Percentiles rank a stretch among this genome's conserved stretches.
phyloP scores from a whole-genome alignment of 1,140 invertebrate species.

The Apis florea region DNA sequence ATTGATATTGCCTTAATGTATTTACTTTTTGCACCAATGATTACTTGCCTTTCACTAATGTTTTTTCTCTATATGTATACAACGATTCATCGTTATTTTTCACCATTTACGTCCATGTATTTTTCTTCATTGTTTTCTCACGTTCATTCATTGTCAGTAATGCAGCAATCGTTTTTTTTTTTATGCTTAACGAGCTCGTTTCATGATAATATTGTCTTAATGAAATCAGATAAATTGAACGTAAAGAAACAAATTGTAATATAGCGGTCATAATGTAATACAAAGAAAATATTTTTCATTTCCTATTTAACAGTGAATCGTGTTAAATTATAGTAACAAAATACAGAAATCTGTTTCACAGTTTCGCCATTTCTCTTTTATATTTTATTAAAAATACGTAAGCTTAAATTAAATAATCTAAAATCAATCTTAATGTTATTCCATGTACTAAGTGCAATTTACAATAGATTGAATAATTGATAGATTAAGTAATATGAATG shows the following conservation, averaged over 20 bases:
- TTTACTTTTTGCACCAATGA: constrained; percentile 36
- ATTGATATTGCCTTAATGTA: constrained; percentile 58
- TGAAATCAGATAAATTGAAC: neutral
- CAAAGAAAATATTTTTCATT: neutral
- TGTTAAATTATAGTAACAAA: neutral
- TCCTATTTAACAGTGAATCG: neutral
- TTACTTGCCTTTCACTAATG: neutral
- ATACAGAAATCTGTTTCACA: neutral
- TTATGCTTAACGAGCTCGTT: neutral
- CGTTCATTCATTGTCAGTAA: neutral
- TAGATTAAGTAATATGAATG: neutral
- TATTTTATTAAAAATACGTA: neutral
- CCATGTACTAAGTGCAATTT: neutral
- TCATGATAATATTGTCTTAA: neutral
- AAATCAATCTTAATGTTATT: neutral
- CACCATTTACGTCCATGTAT: neutral
- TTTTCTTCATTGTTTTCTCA: neutral
- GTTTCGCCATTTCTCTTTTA: neutral
- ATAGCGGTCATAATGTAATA: neutral
- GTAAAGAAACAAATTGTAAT: neutral
- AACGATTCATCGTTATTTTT: constrained; percentile 24
- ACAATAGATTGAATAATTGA: neutral
- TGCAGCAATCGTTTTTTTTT: neutral
- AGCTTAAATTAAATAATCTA: neutral
- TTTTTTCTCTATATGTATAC: neutral